Base-by-base conservation (phyloP, 2,888 invertebrate species). In the Tetanocera ferruginea region DNA sequence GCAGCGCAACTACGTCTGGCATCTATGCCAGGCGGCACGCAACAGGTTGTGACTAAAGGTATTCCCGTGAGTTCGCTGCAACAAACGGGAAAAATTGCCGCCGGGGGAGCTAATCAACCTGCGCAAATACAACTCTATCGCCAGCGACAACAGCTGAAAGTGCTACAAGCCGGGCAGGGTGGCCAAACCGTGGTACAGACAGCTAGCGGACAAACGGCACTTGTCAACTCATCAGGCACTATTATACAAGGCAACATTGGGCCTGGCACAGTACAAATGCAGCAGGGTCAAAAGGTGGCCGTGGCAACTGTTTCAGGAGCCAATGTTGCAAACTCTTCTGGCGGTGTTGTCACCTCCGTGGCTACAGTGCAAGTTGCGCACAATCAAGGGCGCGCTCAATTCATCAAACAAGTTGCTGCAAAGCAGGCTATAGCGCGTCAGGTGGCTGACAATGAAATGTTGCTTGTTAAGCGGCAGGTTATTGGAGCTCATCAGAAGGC, bases 371-470 rank as follows among this genome's bases (percentile, higher is more conserved):
- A 92, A 90, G 89, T 92, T 89, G 85, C 88, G 88, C 84, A 91
- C 86, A 85, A 84, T 9, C 86, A 85, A 89, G 82, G 88, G 79
- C 76, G 89, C 19, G 85, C 90, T 0, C 90, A 90, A 77, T 90
- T 90, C 43, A 89, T 90, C 37, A 90, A 90, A 81, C 90, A 90
- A 80, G 82, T 82, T 1, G 83, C 87, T 0, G 87, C 85, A 5
- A 91, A 91, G 80, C 91, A 91, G 82, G 88, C 90, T 0, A 86
- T 91, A 2, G 87, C 91, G 0, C 89, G 91, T 0, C 90, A 92
- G 70, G 90, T 93, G 31, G 91, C 92, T 0, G 93, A 93, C 55
- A 80, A 78, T 11, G 93, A 93, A 83, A 91, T 94, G 91, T 77
- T 92, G 4, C 83, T 93, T 67, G 88, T 93, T 0, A 93, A 93